Evolutionary conservation across 2,797 vertebrate genomes (phyloP), one percentile per base, ranked within the genome.

Genomic region (Aselliscus stoliczkanus): DNA sequence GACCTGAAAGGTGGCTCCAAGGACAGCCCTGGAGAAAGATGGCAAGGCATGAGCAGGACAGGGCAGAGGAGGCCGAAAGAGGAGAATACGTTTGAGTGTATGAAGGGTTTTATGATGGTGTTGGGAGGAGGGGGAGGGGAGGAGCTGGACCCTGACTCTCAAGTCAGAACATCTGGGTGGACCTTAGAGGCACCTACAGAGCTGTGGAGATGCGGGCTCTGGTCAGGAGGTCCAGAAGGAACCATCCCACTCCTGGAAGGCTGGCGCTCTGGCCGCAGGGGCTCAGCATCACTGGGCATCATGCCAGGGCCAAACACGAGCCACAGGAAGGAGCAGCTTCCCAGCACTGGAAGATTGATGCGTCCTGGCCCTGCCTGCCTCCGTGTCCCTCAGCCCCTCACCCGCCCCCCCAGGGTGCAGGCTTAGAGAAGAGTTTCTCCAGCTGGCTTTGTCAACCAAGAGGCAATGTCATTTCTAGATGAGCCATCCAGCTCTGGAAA

Each of bases 401-500:
- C 2, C n/a, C n/a, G n/a, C n/a, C n/a, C n/a, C 29, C n/a, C 47
- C 7, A 13, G 13, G 0, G 10, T 20, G n/a, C 58, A 76, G 44
- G 77, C 39, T 64, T 31, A 25, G 34, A 93, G 31, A 88, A 72
- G 47, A 93, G 39, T 27, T 72, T 73, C 85, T 93, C 69, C 70
- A 72, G 50, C 37, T 39, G 62, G 69, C 69, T 64, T 44, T 47
- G 65, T 77, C 29, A 4, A 52, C 95, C 94, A 90, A 93, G 79
- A 72, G 2, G 2, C 73, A 87, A 58, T 69, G 88, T 89, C 95
- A 93, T 64, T 93, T 95, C 79, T 90, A 76, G 88, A 96, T 37
- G 73, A 96, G 73, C 42, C 73, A 92, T 79, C 58, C 70, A 70
- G 92, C 94, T 85, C 93, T 96, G 96, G 91, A 97, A 79, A 62